A percentile compares a stretch with the other conserved stretches of the same genome.
These are phyloP conservation scores for Riptortus pedestris DNA, from an alignment of 1,140 invertebrate genomes.

Conservation along the genomic window DNA sequence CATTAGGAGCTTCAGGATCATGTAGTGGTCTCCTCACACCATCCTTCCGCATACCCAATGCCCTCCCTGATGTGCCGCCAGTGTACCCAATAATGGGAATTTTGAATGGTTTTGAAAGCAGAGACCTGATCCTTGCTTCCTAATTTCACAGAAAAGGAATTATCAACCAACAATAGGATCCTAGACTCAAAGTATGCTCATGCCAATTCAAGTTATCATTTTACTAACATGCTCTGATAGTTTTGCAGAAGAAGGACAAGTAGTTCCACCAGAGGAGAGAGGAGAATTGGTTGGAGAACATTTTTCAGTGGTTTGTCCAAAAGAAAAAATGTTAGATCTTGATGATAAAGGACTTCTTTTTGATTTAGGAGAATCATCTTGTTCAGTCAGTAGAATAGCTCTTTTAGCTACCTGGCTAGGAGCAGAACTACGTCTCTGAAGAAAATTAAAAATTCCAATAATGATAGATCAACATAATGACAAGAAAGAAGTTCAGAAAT, in stretches of 20 bases:
- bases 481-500: too few species aligned
- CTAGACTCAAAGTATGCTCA: conserved; percentile 16
- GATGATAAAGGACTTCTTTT: conserved; percentile 31
- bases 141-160: conserved; percentile 39
- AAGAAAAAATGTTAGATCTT: conserved; percentile 35
- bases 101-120: conserved; percentile 84
- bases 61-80: conserved; percentile 51
- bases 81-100: conserved; percentile 87
- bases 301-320: conserved; percentile 38
- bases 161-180: conserved; percentile 19
- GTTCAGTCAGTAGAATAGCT: conserved; percentile 36
- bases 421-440: conserved; percentile 42
- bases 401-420: conserved; percentile 47
- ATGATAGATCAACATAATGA: too few species aligned
- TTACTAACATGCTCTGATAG: conserved; percentile 18
- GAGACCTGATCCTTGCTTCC: conserved; percentile 68
- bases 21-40: conserved; percentile 66
- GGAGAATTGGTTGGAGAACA: conserved; percentile 29
- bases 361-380: conserved; percentile 29
- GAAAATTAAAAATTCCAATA: conserved; percentile 10
- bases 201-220: background rate
- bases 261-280: background rate
- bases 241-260: background rate
- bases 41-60: conserved; percentile 60
- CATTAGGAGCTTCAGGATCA: conserved; percentile 88